Evolutionary conservation across 2,888 invertebrate genomes (phyloP), one percentile per base, ranked within the genome.

Genomic region (Congeria kusceri): DNA sequence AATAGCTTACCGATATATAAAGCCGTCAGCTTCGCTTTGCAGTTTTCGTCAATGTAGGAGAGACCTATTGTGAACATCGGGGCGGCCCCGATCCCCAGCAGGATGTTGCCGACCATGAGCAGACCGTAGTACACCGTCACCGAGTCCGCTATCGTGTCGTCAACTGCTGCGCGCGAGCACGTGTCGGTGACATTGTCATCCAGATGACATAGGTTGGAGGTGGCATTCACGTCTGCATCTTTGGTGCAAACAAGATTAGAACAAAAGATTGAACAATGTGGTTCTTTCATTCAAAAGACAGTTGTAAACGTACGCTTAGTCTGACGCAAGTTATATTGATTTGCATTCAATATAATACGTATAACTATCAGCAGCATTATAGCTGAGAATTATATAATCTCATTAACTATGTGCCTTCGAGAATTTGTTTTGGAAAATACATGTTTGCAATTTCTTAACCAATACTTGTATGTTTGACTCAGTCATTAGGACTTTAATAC

Each of bases 61-160:
- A 88, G 69, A 0, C 89, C 90, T 1, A 91, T 65, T 1, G 89
- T 89, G 75, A 90, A 90, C 82, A 90, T 84, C 39, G 89, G 89
- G 0, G 88, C 83, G 1, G 91, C 90, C 1, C 90, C 91, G 13
- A 90, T 82, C 23, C 91, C 91, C 13, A 90, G 85, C 23, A 91
- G 72, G 25, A 87, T 77, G 67, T 90, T 89, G 11, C 90, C 91
- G 1, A 88, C 25, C 63, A 91, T 83, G 49, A 91, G 85, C 62
- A 91, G 59, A 5, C 80, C 80, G 57, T 86, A 88, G 49, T 86
- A 83, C 4, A 39, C 1, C 39, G 1, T 11, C 1, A 69, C 66
- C 2, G 59, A 29, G n/a, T 77, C 67, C 20, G 62, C 73, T 15
- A 53, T 67, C 3, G 49, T 53, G 28, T 63, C 64, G 18, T 67